phyloP scores from a whole-genome alignment of 2,113 vertebrate species.

The Rafetus swinhoei region DNA sequence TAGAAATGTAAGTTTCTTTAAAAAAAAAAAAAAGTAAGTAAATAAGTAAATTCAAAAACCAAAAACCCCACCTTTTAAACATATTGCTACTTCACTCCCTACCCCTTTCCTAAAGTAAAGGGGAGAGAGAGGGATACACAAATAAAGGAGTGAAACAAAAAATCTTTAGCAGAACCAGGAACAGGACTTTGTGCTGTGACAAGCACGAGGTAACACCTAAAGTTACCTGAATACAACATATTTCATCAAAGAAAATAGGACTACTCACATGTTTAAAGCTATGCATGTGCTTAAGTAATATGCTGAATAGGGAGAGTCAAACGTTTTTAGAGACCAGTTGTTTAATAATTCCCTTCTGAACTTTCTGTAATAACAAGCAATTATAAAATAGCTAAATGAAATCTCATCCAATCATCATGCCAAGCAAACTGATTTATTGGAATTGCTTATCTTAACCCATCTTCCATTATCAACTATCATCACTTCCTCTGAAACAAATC shows the following conservation, averaged over 20 bases:
- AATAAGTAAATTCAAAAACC: no score
- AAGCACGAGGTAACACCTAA: neutral
- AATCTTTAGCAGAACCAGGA: neutral
- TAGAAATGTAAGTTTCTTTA: neutral
- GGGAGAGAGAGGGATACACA: neutral
- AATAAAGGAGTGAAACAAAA: neutral
- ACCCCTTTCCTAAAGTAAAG: neutral
- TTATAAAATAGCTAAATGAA: neutral
- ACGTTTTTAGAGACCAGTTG: neutral
- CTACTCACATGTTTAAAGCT: neutral
- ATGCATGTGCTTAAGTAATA: neutral
- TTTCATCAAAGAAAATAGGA: neutral
- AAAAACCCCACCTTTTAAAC: neutral
- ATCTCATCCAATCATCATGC: neutral
- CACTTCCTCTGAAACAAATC: constrained; percentile 40
- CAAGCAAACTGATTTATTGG: constrained; percentile 56
- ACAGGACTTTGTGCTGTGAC: neutral
- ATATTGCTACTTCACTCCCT: neutral
- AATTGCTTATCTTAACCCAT: constrained; percentile 48
- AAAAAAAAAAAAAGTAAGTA: no score
- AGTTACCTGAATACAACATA: neutral
- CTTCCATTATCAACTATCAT: constrained; percentile 10
- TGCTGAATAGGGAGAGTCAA: neutral
- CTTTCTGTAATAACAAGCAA: neutral
- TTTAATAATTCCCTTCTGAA: neutral